phyloP scores from a whole-genome alignment of 2,113 vertebrate genomes.

The Percina caprodes region DNA sequence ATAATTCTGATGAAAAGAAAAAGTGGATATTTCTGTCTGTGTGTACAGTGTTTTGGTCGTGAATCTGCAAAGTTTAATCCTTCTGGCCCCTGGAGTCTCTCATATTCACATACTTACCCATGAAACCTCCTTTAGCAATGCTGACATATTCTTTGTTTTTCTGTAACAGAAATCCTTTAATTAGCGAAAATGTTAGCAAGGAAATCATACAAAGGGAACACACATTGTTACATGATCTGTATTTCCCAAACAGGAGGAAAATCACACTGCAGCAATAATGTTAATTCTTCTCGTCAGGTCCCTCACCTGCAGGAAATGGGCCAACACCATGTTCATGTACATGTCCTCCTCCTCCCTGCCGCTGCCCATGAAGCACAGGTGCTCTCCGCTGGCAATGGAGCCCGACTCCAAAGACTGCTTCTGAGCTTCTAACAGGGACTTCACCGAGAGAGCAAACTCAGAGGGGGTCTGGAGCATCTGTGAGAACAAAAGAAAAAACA shows the following conservation, averaged over 20 bases:
- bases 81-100: not conserved
- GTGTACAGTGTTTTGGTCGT: not conserved
- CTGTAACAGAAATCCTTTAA: conserved; percentile 80
- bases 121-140: conserved; percentile 98
- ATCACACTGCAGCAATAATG: not conserved
- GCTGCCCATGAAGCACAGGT: conserved; percentile 99
- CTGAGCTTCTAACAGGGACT: conserved; percentile 97
- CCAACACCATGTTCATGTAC: conserved; percentile 99
- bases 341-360: conserved; percentile 99
- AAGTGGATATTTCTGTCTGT: not conserved
- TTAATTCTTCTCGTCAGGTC: not conserved
- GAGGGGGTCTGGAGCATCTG: conserved; percentile 99
- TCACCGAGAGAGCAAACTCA: conserved; percentile 97
- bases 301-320: conserved; percentile 96
- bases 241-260: not conserved
- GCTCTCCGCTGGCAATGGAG: conserved; percentile 95
- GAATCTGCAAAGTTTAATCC: not conserved
- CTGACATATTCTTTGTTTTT: conserved; percentile 99
- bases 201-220: not conserved
- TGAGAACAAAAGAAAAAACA: not conserved
- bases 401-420: conserved; percentile 97
- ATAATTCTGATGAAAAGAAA: too few relatives aligned
- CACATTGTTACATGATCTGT: too few relatives aligned
- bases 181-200: not conserved
- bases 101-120: conserved; percentile 88